These are phyloP conservation scores for Apaloderma vittatum DNA, from an alignment of 2,113 vertebrate genomes.

Conservation along the genomic window DNA sequence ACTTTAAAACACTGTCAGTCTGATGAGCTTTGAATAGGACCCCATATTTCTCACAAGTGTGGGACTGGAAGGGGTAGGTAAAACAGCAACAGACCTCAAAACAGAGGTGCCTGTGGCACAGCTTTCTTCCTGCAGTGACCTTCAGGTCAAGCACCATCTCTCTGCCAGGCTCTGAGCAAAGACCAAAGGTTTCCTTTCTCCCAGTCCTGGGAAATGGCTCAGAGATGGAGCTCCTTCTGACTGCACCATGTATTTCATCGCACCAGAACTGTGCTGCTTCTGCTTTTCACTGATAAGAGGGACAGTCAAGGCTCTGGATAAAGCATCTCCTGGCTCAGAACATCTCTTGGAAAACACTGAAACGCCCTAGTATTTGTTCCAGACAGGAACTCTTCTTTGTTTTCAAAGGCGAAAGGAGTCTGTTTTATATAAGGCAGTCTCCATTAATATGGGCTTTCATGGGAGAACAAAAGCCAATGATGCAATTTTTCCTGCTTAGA, in stretches of 20 bases:
- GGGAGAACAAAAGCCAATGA: constrained; percentile 47
- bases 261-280: not conserved
- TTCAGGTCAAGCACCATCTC: not conserved
- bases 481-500: constrained; percentile 53
- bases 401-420: constrained; percentile 28
- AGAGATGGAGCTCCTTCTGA: not conserved
- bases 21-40: not conserved
- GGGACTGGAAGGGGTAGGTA: not conserved
- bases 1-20: not conserved
- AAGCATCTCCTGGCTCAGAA: not conserved
- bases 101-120: not conserved
- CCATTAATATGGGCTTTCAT: constrained; percentile 45
- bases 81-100: not conserved
- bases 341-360: not conserved
- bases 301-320: not conserved
- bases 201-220: not conserved
- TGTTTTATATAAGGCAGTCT: not conserved
- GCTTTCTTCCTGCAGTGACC: not conserved
- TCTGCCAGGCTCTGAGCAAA: not conserved
- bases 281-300: rapidly evolving
- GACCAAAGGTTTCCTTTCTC: not conserved
- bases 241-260: not conserved
- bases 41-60: rapidly evolving
- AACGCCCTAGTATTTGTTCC: not conserved
- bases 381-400: constrained; percentile 23